Base-by-base conservation (phyloP, 1,140 invertebrate genomes). In the Caenorhabditis brenneri region DNA sequence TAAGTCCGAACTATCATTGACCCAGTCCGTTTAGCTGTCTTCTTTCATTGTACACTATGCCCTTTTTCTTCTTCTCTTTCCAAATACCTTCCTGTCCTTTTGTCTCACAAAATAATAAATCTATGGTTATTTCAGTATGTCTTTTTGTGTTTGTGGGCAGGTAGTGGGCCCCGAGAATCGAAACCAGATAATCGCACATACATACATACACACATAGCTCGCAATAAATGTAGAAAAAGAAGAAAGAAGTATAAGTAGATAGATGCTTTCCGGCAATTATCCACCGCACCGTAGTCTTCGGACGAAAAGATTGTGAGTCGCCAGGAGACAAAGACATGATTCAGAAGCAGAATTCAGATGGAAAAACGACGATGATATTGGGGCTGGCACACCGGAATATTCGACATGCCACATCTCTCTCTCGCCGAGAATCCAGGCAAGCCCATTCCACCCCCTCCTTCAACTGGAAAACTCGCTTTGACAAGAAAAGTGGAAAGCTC, bases 211-310 rank as follows among this genome's bases (percentile, higher is more conserved):
- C 65, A 74, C 65, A 74, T 74, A 74, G 36, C 65, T 42, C 65
- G 22, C 19, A 27, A 74, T 39, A 42, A 42, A 74, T 74, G 65
- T 27, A 74, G 65, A 74, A 74, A 31, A 24, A 65, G 33, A 46
- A 46, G 33, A n/a, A 74, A 74, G 65, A 74, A 74, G 65, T 74
- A 74, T 74, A 74, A 74, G 65, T 42, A 74, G 65, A 74, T 74
- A 74, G 65, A 74, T 74, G 65, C 65, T 74, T 74, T 74, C 65
- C 65, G 65, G 65, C 65, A 74, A 74, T 74, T 74, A 74, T 74
- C 33, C 36, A 74, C 65, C 65, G 65, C 65, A 74, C 65, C 65
- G 65, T 74, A 74, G 65, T 74, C 36, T 42, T 74, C 65, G 9
- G 27, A 9, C 22, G 7, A 6, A 42, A 22, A 74, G 65, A 46